Evolutionary conservation across 2,888 invertebrate genomes (phyloP).

Genomic region (Smittia sp.): DNA sequence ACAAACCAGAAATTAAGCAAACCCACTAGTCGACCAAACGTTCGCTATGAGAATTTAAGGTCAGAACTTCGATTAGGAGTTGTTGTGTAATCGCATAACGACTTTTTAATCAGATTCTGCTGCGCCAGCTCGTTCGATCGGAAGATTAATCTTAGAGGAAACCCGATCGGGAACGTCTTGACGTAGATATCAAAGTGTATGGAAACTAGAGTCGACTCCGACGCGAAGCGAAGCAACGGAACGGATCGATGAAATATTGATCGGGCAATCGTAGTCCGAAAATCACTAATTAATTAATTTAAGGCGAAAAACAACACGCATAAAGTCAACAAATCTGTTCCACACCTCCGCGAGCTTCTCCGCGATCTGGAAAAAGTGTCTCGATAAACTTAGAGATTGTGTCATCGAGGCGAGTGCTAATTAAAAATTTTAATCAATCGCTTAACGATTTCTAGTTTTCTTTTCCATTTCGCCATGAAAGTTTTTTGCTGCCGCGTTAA

Average conservation of each 20-base stretch:
- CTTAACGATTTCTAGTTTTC: not conserved
- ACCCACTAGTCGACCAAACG: no score
- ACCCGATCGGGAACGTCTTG: no score
- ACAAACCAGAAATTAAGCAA: no score
- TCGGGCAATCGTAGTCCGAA: not conserved
- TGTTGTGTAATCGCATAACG: not conserved
- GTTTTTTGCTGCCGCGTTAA: not conserved
- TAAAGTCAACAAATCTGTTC: not conserved
- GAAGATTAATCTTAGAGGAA: no score
- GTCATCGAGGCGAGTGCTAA: constrained; percentile 5
- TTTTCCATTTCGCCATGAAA: not conserved
- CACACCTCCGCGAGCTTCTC: not conserved
- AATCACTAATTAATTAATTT: not conserved
- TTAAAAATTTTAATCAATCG: not conserved
- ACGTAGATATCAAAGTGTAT: no score
- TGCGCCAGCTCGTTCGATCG: not conserved
- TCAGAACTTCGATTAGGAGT: constrained; percentile 16
- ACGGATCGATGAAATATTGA: not conserved
- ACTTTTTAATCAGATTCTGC: constrained; percentile 13
- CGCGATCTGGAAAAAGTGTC: no score
- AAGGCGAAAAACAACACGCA: not conserved
- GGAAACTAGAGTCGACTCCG: not conserved
- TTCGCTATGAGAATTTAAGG: constrained; percentile 5
- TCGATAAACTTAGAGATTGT: not conserved
- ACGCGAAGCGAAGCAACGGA: no score